Evolutionary conservation across 53 echinoderm and acorn worm genomes (phyloP), one percentile per base, ranked within the genome.

Genomic region (Luidia sarsii): DNA sequence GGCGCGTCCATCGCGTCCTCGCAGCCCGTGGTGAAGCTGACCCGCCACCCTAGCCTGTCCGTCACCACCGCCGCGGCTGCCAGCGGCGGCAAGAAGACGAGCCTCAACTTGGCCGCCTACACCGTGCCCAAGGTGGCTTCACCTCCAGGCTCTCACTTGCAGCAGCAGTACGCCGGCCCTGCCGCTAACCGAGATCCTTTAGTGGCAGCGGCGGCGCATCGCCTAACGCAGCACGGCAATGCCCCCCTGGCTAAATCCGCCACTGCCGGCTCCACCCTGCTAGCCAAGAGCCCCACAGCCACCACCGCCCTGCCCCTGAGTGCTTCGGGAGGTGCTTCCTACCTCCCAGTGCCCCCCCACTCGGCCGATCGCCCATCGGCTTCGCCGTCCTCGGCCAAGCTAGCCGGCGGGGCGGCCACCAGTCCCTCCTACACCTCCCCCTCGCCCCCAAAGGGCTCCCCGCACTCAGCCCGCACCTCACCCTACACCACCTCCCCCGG

Each of bases 1-100:
- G 61, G 61, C 10, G 14, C 50, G 32, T 45, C 48, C 13, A 30
- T 19, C 22, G 15, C 46, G 7, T 55, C 83, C 7, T 63, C 83
- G 11, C 94, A 90, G 82, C 90, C 94, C 0, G 74, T 90, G 1
- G 88, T 90, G 18, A 81, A 83, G 38, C 69, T 90, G 5, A 88
- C 65, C 13, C 80, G 90, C 29, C 88, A 88, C 39, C 80, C 88
- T 8, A 83, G 59, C 3, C 46, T 88, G 29, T 25, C 74, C 4
- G n/a, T n/a, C n/a, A n/a, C n/a, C n/a, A n/a, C n/a, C n/a, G n/a
- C n/a, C n/a, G n/a, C n/a, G n/a, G n/a, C n/a, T n/a, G 57, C 64
- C 34, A 32, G 34, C 35, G 67, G 7, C 22, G 43, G 61, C 29
- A 0, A 30, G 43, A 43, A 46, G 28, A 31, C 62, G 10, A 57